phyloP scores from a whole-genome alignment of 2,797 vertebrate genomes.

The Smutsia gigantea region DNA sequence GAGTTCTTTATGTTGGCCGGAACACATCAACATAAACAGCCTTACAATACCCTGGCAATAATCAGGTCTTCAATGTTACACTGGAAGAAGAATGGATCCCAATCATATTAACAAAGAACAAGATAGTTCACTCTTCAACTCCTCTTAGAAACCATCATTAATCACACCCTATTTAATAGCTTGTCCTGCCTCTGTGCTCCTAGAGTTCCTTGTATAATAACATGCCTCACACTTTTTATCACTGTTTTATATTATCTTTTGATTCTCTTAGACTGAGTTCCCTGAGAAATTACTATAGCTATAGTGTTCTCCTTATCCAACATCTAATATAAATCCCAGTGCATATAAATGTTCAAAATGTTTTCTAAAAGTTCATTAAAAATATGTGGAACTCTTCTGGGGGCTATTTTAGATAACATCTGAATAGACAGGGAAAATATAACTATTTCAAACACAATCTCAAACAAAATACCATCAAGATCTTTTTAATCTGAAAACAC shows the following conservation, averaged over 20 bases:
- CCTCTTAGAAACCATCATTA: not conserved
- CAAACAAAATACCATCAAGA: not conserved
- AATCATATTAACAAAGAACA: not conserved
- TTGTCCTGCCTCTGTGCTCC: not conserved
- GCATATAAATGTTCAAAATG: not conserved
- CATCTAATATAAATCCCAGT: slow-evolving; percentile 9
- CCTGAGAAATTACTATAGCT: slow-evolving; percentile 17
- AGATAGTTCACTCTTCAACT: not conserved
- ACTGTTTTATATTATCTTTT: not conserved
- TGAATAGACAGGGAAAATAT: not conserved
- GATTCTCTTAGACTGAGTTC: not conserved
- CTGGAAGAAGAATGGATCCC: not conserved
- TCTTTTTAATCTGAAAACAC: not conserved
- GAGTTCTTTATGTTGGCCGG: not conserved
- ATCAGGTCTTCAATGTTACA: not conserved
- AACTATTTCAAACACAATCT: not conserved
- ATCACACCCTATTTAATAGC: not conserved
- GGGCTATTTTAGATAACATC: not conserved
- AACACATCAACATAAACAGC: not conserved
- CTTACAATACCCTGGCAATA: not conserved
- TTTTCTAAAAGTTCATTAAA: not conserved
- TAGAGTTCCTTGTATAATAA: not conserved
- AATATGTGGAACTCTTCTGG: not conserved
- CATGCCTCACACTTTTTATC: not conserved
- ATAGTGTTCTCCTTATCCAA: not conserved